These are phyloP conservation scores for Numenius arquata DNA, from an alignment of 2,113 vertebrate genomes.

Conservation along the genomic window DNA sequence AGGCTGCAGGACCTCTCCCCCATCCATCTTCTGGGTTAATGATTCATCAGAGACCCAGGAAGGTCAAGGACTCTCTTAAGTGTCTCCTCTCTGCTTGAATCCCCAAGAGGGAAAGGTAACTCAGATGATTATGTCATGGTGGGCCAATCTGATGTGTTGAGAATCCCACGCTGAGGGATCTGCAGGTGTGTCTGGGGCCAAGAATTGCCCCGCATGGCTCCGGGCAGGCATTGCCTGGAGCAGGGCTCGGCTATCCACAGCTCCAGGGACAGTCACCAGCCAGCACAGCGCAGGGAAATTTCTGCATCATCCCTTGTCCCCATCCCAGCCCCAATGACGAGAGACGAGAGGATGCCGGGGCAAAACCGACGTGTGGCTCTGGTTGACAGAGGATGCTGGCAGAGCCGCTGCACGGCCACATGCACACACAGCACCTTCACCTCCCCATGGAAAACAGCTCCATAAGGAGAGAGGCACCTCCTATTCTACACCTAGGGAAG, in stretches of 20 bases:
- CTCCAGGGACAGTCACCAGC: neutral
- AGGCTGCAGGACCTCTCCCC: neutral
- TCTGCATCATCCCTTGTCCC: neutral
- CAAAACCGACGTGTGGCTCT: rapidly evolving
- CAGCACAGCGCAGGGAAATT: neutral
- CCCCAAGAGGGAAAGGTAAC: neutral
- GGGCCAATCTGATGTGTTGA: neutral
- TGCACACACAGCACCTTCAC: rapidly evolving
- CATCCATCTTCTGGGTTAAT: neutral
- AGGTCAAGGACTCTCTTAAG: slow-evolving; percentile 21
- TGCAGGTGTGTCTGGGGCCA: neutral
- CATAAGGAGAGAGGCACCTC: neutral
- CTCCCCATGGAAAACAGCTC: rapidly evolving
- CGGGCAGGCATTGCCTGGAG: neutral
- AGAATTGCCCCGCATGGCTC: neutral
- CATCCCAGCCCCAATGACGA: rapidly evolving
- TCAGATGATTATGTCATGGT: rapidly evolving
- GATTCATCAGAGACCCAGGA: neutral
- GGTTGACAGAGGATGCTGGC: neutral
- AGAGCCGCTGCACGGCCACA: rapidly evolving
- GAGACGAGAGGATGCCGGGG: neutral
- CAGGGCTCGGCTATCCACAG: neutral
- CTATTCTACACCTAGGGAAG: rapidly evolving
- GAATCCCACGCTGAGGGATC: rapidly evolving
- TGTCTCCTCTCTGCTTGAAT: neutral